Evolutionary conservation across 2,888 invertebrate genomes (phyloP).

Genomic region (Bhutanitis thaidina): DNA sequence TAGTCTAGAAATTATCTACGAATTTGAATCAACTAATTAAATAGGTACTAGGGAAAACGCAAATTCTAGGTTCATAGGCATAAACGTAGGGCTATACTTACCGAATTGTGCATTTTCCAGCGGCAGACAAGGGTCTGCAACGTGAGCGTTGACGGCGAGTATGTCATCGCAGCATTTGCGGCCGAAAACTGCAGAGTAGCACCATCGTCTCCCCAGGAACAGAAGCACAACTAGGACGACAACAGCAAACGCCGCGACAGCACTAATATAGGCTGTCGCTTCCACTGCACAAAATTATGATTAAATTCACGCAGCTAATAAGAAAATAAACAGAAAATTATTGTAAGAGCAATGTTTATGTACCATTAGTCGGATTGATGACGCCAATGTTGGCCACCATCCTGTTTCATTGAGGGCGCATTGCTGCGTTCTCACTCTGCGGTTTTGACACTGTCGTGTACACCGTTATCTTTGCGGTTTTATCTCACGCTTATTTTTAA

Average conservation of each 20-base stretch:
- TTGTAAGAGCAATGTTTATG: constrained; percentile 39
- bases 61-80: neutral
- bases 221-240: constrained; percentile 91
- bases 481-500: constrained; percentile 1
- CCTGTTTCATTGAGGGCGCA: constrained; percentile 34
- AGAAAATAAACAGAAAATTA: constrained; percentile 14
- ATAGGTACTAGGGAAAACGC: neutral
- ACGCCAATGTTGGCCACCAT: constrained; percentile 71
- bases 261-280: constrained; percentile 93
- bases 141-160: constrained; percentile 63
- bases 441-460: neutral
- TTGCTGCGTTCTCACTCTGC: constrained; percentile 14
- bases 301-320: constrained; percentile 18
- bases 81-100: constrained; percentile 33
- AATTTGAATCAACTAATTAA: neutral
- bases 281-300: constrained; percentile 80
- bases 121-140: constrained; percentile 51
- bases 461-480: neutral
- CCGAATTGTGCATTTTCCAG: constrained; percentile 70
- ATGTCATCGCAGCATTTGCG: constrained; percentile 68
- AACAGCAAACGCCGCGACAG: constrained; percentile 90
- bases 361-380: constrained; percentile 65
- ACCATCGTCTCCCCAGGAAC: constrained; percentile 90
- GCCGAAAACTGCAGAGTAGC: constrained; percentile 58
- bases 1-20: neutral